Conservation (phyloP, 1,140 invertebrate species). For the Hylyphantes graminicola region DNA sequence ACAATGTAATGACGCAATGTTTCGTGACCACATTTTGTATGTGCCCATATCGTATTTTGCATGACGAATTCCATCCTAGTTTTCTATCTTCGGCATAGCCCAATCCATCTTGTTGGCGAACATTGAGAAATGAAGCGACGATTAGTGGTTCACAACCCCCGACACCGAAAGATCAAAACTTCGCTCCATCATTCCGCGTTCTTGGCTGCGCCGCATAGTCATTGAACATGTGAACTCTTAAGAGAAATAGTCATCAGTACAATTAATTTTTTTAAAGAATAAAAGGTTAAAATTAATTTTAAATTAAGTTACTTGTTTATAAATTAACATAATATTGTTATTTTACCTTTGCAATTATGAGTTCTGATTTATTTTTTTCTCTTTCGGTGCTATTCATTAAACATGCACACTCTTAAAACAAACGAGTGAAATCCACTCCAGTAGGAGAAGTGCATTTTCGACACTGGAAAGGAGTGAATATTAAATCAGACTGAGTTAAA, state of each 20-base stretch:
- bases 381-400: neutral
- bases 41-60: neutral
- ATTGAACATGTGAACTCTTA: neutral
- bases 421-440: too few relatives aligned
- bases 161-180: neutral
- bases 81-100: neutral
- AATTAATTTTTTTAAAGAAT: neutral
- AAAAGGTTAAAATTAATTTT: neutral
- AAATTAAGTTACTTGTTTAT: neutral
- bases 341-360: neutral
- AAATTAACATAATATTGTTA: neutral
- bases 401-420: too few relatives aligned
- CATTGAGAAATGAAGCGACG: neutral
- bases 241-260: neutral
- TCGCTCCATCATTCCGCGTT: neutral
- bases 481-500: too few relatives aligned
- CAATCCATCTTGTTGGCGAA: constrained; percentile 10
- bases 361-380: neutral
- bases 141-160: constrained; percentile 12
- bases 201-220: neutral
- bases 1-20: neutral
- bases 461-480: too few relatives aligned
- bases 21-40: neutral
- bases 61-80: neutral
- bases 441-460: too few relatives aligned